Evolutionary conservation across 2,113 vertebrate genomes (phyloP).

Genomic region (Sturnira hondurensis): DNA sequence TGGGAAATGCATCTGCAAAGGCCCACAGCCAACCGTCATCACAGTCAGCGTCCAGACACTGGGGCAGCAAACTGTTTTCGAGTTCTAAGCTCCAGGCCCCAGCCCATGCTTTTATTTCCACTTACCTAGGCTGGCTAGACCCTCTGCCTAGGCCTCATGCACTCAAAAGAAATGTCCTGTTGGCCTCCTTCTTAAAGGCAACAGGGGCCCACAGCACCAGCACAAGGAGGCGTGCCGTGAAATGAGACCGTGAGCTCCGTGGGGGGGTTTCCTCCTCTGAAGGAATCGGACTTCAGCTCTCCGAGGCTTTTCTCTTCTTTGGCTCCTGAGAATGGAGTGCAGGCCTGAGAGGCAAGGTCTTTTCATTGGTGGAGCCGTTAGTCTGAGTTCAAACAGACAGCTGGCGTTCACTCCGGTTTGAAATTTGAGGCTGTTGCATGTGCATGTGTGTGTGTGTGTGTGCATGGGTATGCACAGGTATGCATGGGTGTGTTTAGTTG

Average conservation of each 20-base stretch:
- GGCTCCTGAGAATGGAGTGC: not conserved
- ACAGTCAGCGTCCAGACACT: not conserved
- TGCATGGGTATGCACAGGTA: too few species aligned
- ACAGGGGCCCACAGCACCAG: too few species aligned
- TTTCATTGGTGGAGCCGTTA: not conserved
- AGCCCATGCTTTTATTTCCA: not conserved
- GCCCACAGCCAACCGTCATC: slow-evolving; percentile 30
- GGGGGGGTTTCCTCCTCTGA: rapidly evolving
- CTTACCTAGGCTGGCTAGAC: not conserved
- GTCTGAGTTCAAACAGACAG: not conserved
- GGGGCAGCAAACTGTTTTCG: slow-evolving; percentile 21
- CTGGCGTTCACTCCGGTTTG: not conserved
- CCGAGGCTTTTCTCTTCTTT: not conserved
- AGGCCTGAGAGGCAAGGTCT: not conserved
- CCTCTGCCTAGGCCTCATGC: not conserved
- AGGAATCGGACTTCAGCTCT: not conserved
- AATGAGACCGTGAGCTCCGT: not conserved
- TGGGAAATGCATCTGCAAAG: slow-evolving; percentile 49
- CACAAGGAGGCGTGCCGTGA: not conserved
- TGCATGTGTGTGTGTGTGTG: rapidly evolving
- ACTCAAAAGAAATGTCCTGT: not conserved
- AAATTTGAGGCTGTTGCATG: not conserved
- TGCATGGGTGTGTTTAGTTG: not conserved
- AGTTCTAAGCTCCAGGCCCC: not conserved
- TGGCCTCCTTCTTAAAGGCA: not conserved